Percentiles rank a stretch among this genome's conserved stretches.
Conservation (phyloP, 2,797 vertebrate genomes). For the Cottoperca gobio region DNA sequence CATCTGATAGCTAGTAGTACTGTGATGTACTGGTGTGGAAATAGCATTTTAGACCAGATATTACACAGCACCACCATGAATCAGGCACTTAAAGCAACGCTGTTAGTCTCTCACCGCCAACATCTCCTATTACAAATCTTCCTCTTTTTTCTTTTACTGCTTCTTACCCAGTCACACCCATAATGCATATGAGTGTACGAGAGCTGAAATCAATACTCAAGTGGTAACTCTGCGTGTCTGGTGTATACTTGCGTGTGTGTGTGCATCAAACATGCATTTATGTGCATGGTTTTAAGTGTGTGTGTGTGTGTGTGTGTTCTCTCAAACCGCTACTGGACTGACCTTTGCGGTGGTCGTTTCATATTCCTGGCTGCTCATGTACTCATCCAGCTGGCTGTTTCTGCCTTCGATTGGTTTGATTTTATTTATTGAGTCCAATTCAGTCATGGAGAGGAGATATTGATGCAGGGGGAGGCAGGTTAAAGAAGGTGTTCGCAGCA, state of each 20-base stretch:
- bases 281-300: neutral
- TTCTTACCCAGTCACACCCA: slow-evolving; percentile 26
- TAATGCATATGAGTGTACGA: slow-evolving; percentile 18
- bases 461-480: slow-evolving; percentile 22
- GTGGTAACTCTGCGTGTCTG: slow-evolving; percentile 13
- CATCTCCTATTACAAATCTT: slow-evolving; percentile 63
- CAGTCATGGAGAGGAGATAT: slow-evolving; percentile 11
- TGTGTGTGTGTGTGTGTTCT: slow-evolving; percentile 10
- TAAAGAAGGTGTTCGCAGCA: slow-evolving; percentile 27
- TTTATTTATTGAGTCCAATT: slow-evolving; percentile 63
- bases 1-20: slow-evolving; percentile 49
- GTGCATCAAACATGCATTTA: slow-evolving; percentile 19
- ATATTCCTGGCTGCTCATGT: slow-evolving; percentile 43
- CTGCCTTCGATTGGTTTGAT: slow-evolving; percentile 65
- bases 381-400: slow-evolving; percentile 42
- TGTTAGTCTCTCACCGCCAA: slow-evolving; percentile 22
- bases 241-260: slow-evolving; percentile 13
- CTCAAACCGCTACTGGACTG: slow-evolving; percentile 34
- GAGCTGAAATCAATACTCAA: slow-evolving; percentile 57
- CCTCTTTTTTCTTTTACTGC: slow-evolving; percentile 17
- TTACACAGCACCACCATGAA: slow-evolving; percentile 59
- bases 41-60: slow-evolving; percentile 59
- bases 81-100: slow-evolving; percentile 63
- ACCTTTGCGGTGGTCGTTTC: slow-evolving; percentile 65
- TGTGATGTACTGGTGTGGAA: slow-evolving; percentile 65